Conservation (phyloP, 1,140 invertebrate genomes). For the Pogonomyrmex barbatus region DNA sequence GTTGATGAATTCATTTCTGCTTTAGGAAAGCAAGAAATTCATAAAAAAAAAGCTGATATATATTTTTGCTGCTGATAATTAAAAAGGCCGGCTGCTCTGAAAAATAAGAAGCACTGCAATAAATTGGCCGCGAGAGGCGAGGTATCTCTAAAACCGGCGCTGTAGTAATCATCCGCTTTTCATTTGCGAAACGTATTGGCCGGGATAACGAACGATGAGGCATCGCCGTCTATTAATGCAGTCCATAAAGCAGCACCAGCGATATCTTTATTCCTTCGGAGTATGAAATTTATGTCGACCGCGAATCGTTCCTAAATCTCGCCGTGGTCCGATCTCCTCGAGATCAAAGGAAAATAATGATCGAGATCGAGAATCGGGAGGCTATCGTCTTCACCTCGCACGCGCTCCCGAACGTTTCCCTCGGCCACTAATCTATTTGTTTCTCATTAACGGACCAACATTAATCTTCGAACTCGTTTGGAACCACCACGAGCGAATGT, state of each 20-base stretch:
- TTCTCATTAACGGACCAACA: conserved; percentile 84
- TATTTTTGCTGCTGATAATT: conserved; percentile 16
- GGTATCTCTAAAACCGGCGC: conserved; percentile 15
- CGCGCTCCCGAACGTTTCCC: not conserved
- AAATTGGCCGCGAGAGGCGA: conserved; percentile 13
- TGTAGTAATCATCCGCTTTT: conserved; percentile 45
- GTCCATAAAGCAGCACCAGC: conserved; percentile 29
- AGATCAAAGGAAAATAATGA: conserved; percentile 50
- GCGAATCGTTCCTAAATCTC: conserved; percentile 33
- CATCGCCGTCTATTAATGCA: conserved; percentile 37
- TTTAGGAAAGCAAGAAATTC: not conserved
- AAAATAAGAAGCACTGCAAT: conserved; percentile 14
- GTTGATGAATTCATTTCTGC: not conserved
- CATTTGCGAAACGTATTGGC: conserved; percentile 41
- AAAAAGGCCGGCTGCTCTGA: conserved; percentile 19
- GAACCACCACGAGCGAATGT: conserved; percentile 43
- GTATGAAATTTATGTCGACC: conserved; percentile 48
- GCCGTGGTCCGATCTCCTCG: conserved; percentile 1
- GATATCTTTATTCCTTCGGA: conserved; percentile 52
- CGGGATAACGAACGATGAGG: conserved; percentile 21
- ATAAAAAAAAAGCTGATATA: not conserved
- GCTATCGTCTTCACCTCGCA: conserved; percentile 32
- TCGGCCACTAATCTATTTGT: conserved; percentile 78
- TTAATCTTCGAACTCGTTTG: conserved; percentile 81
- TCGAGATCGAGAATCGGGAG: conserved; percentile 27